A percentile compares a stretch with the other conserved stretches of the same genome.
Evolutionary conservation across 2,888 invertebrate species (phyloP).

Genomic region (Agriopis leucophaearia): DNA sequence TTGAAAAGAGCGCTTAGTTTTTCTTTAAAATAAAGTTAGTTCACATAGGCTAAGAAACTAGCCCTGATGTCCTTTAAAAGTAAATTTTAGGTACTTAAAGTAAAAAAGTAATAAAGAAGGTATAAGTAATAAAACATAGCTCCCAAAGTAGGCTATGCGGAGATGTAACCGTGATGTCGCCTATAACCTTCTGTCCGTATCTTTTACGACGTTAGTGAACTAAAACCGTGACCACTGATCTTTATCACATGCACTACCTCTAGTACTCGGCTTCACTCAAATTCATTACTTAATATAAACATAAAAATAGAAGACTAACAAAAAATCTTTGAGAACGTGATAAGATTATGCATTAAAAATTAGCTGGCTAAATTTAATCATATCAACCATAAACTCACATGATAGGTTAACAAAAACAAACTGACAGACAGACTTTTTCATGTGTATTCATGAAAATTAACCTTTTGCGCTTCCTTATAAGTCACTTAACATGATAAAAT

Average conservation of each 20-base stretch:
- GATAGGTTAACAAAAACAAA: constrained; percentile 30
- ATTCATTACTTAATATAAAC: constrained; percentile 1
- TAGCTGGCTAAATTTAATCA: constrained; percentile 31
- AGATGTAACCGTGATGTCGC: constrained; percentile 47
- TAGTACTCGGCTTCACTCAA: constrained; percentile 24
- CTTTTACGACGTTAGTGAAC: constrained; percentile 58
- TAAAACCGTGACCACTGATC: constrained; percentile 58
- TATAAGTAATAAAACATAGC: constrained; percentile 22
- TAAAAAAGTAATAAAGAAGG: constrained; percentile 18
- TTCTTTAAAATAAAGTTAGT: not conserved
- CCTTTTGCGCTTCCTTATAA: constrained; percentile 48
- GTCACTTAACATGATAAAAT: constrained; percentile 41
- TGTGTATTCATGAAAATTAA: constrained; percentile 36
- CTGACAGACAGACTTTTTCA: constrained; percentile 34
- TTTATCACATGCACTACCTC: constrained; percentile 46
- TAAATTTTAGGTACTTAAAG: not conserved
- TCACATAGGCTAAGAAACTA: too few species aligned
- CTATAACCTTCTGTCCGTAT: constrained; percentile 56
- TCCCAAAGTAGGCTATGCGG: constrained; percentile 44
- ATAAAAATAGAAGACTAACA: not conserved
- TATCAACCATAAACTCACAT: constrained; percentile 18
- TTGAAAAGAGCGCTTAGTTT: not conserved
- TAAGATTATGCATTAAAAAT: not conserved
- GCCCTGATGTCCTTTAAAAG: not conserved
- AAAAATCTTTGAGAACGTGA: not conserved